Conservation (phyloP, 2,113 vertebrate genomes). For the Pygoscelis adeliae region DNA sequence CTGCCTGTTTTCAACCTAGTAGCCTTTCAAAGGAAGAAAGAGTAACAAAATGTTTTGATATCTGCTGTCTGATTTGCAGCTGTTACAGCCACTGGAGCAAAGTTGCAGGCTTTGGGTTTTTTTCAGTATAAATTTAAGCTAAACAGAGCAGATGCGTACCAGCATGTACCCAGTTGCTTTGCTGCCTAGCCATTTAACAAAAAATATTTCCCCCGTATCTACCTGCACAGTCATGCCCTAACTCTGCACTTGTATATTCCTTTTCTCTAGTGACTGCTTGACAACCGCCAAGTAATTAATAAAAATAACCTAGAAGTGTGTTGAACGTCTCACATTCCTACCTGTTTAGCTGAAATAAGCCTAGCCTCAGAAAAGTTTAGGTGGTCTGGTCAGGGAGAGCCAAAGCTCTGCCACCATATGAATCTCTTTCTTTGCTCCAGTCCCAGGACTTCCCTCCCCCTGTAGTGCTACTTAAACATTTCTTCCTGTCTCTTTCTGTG, state of each 20-base stretch:
- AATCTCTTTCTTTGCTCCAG: neutral
- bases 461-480: neutral
- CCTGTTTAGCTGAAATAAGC: neutral
- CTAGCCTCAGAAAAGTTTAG: neutral
- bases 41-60: neutral
- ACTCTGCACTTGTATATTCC: neutral
- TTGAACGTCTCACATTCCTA: neutral
- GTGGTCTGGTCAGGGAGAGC: neutral
- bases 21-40: neutral
- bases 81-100: neutral
- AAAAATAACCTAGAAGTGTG: neutral
- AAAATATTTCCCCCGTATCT: neutral
- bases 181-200: neutral
- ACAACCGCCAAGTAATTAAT: neutral
- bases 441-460: neutral
- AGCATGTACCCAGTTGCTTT: neutral
- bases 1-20: neutral
- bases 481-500: neutral
- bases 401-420: neutral
- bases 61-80: neutral
- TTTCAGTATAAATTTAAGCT: neutral
- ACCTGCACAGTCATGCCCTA: neutral
- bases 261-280: neutral
- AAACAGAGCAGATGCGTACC: neutral
- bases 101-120: neutral